Percentiles rank a stretch among this genome's conserved stretches.
Conservation (phyloP, 2,797 vertebrate species). For the Falco rusticolus region DNA sequence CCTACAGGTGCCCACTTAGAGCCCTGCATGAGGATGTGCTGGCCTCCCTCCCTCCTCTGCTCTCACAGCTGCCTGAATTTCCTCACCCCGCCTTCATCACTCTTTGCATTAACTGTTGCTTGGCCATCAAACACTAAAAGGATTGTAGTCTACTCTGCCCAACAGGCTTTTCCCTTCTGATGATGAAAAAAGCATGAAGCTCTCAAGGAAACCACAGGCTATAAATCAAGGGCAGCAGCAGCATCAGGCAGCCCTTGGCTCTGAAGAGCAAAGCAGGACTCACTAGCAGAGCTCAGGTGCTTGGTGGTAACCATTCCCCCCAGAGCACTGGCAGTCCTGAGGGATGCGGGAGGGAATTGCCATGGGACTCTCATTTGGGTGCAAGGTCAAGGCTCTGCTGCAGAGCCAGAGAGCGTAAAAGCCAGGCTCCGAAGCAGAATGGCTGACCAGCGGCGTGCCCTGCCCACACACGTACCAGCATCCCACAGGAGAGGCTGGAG, state of each 20-base stretch:
- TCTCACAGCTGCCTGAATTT: constrained; percentile 22
- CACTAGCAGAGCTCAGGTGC: neutral
- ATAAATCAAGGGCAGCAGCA: neutral
- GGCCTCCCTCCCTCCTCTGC: neutral
- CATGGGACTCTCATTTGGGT: accelerated
- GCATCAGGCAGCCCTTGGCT: neutral
- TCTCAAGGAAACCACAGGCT: neutral
- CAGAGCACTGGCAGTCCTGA: accelerated
- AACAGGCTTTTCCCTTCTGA: neutral
- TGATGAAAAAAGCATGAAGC: neutral
- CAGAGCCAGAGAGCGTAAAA: neutral
- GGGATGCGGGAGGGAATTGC: neutral
- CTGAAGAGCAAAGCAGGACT: neutral
- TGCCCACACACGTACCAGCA: neutral
- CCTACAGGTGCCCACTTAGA: neutral
- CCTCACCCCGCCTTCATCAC: neutral
- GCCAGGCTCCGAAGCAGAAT: neutral
- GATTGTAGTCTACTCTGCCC: neutral
- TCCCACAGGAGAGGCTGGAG: neutral
- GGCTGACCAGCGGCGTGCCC: neutral
- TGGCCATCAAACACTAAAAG: neutral
- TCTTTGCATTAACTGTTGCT: constrained; percentile 28
- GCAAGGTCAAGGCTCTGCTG: neutral
- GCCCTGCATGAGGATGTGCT: neutral
- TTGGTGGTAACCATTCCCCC: neutral